phyloP scores from a whole-genome alignment of 2,797 vertebrate species.

The Pseudochirops cupreus region DNA sequence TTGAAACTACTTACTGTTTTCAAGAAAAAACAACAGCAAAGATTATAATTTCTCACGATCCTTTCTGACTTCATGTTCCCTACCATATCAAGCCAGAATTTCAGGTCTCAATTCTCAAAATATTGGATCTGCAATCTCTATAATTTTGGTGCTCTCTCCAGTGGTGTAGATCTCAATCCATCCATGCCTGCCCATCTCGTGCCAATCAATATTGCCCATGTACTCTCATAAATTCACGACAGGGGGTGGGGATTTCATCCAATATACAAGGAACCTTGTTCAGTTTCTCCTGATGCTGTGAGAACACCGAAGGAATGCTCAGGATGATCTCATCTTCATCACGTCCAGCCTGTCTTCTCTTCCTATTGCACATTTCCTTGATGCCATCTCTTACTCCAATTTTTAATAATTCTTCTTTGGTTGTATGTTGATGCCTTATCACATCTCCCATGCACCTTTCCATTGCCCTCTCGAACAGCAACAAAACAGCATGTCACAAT shows the following conservation, averaged over 20 bases:
- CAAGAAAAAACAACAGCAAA: constrained; percentile 77
- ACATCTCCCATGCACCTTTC: neutral
- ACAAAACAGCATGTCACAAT: neutral
- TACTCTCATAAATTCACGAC: neutral
- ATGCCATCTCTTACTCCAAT: neutral
- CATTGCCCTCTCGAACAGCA: neutral
- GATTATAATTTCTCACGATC: constrained; percentile 62
- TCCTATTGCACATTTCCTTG: neutral
- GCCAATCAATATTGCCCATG: neutral
- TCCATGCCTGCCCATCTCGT: neutral
- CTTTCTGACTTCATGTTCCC: constrained; percentile 61
- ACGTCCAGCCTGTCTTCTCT: neutral
- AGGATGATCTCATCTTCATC: neutral
- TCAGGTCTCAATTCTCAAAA: constrained; percentile 39
- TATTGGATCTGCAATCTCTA: neutral
- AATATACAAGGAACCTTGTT: neutral
- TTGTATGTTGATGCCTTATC: neutral
- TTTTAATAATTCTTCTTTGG: neutral
- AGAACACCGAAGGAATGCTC: neutral
- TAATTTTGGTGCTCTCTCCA: neutral
- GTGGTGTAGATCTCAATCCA: neutral
- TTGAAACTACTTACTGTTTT: constrained; percentile 76
- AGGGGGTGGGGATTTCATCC: neutral
- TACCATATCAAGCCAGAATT: constrained; percentile 71
- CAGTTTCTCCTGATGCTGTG: neutral